Base-by-base conservation (phyloP, 2,888 invertebrate genomes). In the Diarsia mendica region DNA sequence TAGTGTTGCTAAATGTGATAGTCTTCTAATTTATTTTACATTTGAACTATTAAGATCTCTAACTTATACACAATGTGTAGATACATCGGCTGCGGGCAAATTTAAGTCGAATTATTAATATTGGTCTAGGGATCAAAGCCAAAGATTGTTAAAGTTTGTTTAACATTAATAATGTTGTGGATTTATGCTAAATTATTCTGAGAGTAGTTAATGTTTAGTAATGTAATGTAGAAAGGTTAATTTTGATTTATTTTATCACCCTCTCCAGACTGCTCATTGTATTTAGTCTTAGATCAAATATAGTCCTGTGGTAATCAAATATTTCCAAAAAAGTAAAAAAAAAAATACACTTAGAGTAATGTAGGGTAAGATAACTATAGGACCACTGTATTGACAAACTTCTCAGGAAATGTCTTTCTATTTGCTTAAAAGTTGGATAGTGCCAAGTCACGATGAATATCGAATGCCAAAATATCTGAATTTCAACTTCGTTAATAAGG, bases 101-200 rank as follows among this genome's bases (percentile, higher is more conserved):
- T 90, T 92, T 89, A 92, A 93, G 94, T 94, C 93, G 93, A 92
- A 89, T 92, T 91, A 94, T 92, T 93, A 93, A 93, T 97, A 97
- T 97, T 97, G 97, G 97, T 98, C 97, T 97, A 97, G 98, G 98
- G 98, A 98, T 97, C 98, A 98, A 98, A 97, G 97, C 98, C 98
- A 98, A 98, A 98, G 98, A 97, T 97, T 97, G 97, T 98, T 97
- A 97, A 97, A 94, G 94, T 95, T 96, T 96, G 95, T 95, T 96
- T 96, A 93, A 95, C 96, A 94, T 94, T 96, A 94, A 94, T 94
- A 91, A 95, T 95, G 95, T 96, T 96, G 95, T 95, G 95, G 95
- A 95, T 95, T 94, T 95, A 95, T 94, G 94, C 94, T 95, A 95
- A 96, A 96, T 95, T 96, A 95, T 95, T 95, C 94, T 94, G 95